These are phyloP conservation scores for Tribolium freemani DNA, from an alignment of 2,888 invertebrate genomes.

Conservation along the genomic window DNA sequence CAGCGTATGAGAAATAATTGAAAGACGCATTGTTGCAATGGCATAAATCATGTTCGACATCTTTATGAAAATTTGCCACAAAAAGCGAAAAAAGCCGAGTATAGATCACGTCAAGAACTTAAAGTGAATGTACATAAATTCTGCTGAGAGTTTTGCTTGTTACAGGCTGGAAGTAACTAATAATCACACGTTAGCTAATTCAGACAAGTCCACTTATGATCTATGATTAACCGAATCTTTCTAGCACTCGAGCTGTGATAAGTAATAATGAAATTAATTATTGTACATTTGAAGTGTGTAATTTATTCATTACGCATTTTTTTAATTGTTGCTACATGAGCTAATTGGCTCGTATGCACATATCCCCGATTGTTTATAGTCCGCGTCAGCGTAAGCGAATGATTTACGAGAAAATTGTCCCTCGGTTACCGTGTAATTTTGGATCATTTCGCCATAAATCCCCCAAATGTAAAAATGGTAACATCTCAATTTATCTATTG, in stretches of 20 bases:
- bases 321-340: slow-evolving; percentile 1
- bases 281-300: neutral
- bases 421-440: slow-evolving; percentile 29
- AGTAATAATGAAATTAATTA: slow-evolving; percentile 26
- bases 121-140: slow-evolving; percentile 30
- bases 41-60: no score
- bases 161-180: slow-evolving; percentile 1
- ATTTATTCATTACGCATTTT: slow-evolving; percentile 18
- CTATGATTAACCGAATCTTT: slow-evolving; percentile 29
- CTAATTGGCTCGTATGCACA: slow-evolving; percentile 6
- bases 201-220: slow-evolving; percentile 15
- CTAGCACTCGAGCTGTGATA: slow-evolving; percentile 6
- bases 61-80: neutral
- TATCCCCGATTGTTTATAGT: neutral
- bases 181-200: slow-evolving; percentile 24
- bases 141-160: neutral
- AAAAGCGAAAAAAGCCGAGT: neutral
- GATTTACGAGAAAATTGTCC: slow-evolving; percentile 30
- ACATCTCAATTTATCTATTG: slow-evolving; percentile 64
- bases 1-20: no score
- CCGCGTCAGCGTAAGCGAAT: neutral
- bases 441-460: slow-evolving; percentile 35
- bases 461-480: slow-evolving; percentile 49
- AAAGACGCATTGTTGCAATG: no score
- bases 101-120: slow-evolving; percentile 4